Percentiles rank a stretch among this genome's conserved stretches.
phyloP scores from a whole-genome alignment of 1,140 invertebrate species.

The Drosophila persimilis region DNA sequence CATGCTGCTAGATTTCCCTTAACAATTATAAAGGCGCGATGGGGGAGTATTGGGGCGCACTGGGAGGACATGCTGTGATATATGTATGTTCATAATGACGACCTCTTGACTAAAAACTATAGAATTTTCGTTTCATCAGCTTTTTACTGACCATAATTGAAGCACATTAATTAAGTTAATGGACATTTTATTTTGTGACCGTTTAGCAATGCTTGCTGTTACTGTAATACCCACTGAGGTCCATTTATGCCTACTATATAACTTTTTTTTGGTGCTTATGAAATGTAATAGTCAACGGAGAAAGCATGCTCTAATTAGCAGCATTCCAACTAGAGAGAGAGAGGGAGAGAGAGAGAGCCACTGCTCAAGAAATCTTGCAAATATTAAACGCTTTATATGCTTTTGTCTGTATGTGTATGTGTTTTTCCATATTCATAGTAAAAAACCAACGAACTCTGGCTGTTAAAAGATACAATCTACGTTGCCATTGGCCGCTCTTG shows the following conservation, averaged over 20 bases:
- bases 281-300: slow-evolving; percentile 35
- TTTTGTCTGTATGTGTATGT: too few species aligned
- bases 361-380: too few species aligned
- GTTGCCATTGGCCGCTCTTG: slow-evolving; percentile 50
- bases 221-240: slow-evolving; percentile 21
- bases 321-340: neutral
- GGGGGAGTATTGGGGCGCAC: neutral
- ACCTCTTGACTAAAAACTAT: slow-evolving; percentile 78
- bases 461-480: neutral
- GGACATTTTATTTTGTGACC: slow-evolving; percentile 71
- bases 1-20: slow-evolving; percentile 70
- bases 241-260: slow-evolving; percentile 2
- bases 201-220: slow-evolving; percentile 30
- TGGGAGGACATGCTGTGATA: slow-evolving; percentile 54
- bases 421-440: too few species aligned
- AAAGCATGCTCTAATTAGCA: neutral
- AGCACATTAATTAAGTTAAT: slow-evolving; percentile 77
- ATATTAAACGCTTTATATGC: too few species aligned
- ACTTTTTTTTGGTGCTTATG: slow-evolving; percentile 34
- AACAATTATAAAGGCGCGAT: neutral
- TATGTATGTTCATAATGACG: slow-evolving; percentile 51
- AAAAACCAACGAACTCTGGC: neutral
- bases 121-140: slow-evolving; percentile 55
- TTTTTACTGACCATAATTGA: slow-evolving; percentile 73
- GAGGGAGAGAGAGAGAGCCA: too few species aligned